Conservation (phyloP, 2,113 vertebrate species). For the Tamias sibiricus region DNA sequence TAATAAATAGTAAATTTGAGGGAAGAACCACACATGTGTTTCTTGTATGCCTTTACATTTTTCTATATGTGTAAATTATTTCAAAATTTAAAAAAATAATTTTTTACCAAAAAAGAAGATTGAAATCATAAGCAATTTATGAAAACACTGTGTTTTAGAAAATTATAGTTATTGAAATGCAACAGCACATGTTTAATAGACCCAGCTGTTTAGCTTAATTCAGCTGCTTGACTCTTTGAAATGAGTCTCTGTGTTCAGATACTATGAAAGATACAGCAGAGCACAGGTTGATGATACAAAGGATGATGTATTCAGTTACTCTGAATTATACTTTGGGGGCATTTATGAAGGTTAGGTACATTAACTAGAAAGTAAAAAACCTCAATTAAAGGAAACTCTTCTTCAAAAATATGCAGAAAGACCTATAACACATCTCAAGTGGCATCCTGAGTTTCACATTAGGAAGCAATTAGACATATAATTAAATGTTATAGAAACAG, state of each 20-base stretch:
- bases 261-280: not conserved
- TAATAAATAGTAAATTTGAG: not conserved
- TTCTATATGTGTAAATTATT: not conserved
- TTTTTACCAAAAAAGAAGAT: not conserved
- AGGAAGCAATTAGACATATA: slow-evolving; percentile 12
- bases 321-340: not conserved
- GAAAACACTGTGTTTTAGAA: slow-evolving; percentile 16
- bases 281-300: not conserved
- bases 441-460: not conserved
- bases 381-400: slow-evolving; percentile 45
- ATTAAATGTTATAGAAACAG: slow-evolving; percentile 15
- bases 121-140: not conserved
- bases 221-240: slow-evolving; percentile 11
- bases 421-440: not conserved
- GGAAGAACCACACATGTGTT: not conserved
- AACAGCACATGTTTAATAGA: not conserved
- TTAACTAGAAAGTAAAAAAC: not conserved
- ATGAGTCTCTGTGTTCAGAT: not conserved
- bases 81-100: not conserved
- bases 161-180: not conserved
- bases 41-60: not conserved
- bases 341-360: not conserved
- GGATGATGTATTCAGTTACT: not conserved
- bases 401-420: slow-evolving; percentile 43
- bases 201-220: slow-evolving; percentile 18